A percentile compares a stretch with the other conserved stretches of the same genome.
These are phyloP conservation scores for Macaria liturata DNA, from an alignment of 2,888 invertebrate genomes.

Conservation along the genomic window DNA sequence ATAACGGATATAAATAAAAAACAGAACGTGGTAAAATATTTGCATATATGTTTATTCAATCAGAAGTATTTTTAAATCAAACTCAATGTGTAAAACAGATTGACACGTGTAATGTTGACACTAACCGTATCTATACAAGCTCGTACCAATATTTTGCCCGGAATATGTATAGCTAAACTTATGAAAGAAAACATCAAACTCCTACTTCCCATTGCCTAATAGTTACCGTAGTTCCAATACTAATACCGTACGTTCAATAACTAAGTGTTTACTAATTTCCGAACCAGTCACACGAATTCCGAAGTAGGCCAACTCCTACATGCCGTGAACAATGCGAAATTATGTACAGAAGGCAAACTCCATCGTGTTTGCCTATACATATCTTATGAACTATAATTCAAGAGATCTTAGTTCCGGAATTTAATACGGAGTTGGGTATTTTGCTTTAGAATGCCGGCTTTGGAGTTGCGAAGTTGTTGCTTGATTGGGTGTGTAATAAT, in stretches of 20 bases:
- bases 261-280: constrained; percentile 28
- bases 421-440: constrained; percentile 12
- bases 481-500: neutral
- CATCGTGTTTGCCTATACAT: constrained; percentile 22
- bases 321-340: constrained; percentile 21
- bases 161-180: neutral
- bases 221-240: constrained; percentile 12
- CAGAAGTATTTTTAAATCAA: too few relatives aligned
- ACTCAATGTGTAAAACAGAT: too few relatives aligned
- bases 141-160: too few relatives aligned
- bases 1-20: too few relatives aligned
- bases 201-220: constrained; percentile 5
- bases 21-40: too few relatives aligned
- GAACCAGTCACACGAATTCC: constrained; percentile 22
- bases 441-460: constrained; percentile 10
- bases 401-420: constrained; percentile 20
- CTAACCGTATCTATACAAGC: too few relatives aligned
- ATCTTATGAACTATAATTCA: constrained; percentile 20
- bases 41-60: too few relatives aligned
- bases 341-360: constrained; percentile 24
- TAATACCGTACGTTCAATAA: constrained; percentile 12
- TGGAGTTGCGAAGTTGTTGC: neutral
- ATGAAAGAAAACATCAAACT: neutral
- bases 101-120: too few relatives aligned
- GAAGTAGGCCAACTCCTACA: constrained; percentile 14